Evolutionary conservation across 2,113 vertebrate species (phyloP), one percentile per base, ranked within the genome.

Genomic region (Thymallus thymallus): DNA sequence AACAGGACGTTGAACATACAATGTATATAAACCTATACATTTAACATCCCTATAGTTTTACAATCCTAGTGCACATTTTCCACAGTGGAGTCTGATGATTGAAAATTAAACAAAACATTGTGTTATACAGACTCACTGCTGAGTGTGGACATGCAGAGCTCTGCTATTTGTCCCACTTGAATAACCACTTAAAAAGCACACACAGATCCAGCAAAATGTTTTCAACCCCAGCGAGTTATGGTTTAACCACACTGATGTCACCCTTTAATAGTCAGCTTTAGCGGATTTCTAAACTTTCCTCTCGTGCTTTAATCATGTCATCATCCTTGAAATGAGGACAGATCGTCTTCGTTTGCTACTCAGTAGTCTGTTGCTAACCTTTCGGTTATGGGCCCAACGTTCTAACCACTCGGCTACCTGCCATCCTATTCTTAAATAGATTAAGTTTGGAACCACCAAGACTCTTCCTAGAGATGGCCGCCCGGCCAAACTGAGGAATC

Each of bases 211-310:
- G 35, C 64, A 1, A 78, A 79, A 85, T 79, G 77, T 80, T 85
- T 88, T 86, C 45, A 78, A 82, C 85, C 82, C 81, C 87, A 85
- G 76, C 69, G 9, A 41, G 35, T 41, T 41, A 41, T 41, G 35
- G 35, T 41, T 87, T 87, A 75, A 89, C 87, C 85, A 76, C 35
- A 84, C 84, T 90, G 86, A 89, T 91, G 87, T 89, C 89, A 89
- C 75, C 1, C 48, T 84, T 87, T 89, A 89, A 90, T 85, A 80
- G 69, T 81, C 63, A 16, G n/a, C 23, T 55, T 84, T 86, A 73
- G 83, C 84, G 86, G 82, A 87, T 83, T 81, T 80, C 69, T 72
- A 41, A 76, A 80, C 75, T 90, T 89, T 82, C 74, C 76, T 74
- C 76, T 68, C 16, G 51, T 65, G 10, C 75, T 75, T 75, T 10